Evolutionary conservation across 1,140 invertebrate genomes (phyloP).

Genomic region (Drosophila persimilis): DNA sequence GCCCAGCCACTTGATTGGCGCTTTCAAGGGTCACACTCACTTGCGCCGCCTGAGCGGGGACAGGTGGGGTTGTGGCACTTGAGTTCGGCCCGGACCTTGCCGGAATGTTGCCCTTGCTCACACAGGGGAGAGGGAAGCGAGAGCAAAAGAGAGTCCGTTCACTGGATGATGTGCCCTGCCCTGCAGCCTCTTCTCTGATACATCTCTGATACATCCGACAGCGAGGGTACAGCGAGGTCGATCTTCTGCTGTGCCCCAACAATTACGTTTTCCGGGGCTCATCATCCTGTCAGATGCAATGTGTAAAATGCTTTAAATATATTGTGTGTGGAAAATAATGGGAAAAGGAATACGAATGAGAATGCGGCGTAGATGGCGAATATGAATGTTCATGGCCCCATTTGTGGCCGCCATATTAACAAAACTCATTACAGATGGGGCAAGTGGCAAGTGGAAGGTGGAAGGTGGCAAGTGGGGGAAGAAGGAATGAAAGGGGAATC

Average conservation of each 20-base stretch:
- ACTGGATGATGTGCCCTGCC: too few relatives aligned
- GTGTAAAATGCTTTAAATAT: constrained; percentile 10
- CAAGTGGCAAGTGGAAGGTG: too few relatives aligned
- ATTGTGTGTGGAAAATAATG: constrained; percentile 21
- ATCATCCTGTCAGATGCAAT: constrained; percentile 37
- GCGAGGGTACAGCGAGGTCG: background rate
- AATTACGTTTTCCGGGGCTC: constrained; percentile 21
- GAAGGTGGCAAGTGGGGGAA: background rate
- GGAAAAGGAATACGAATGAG: constrained; percentile 33
- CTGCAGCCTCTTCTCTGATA: too few relatives aligned
- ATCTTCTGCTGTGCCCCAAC: background rate
- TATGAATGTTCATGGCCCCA: constrained; percentile 20
- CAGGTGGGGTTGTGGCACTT: constrained; percentile 14
- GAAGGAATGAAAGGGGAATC: constrained; percentile 2
- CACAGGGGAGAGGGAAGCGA: too few relatives aligned
- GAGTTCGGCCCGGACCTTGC: constrained; percentile 9
- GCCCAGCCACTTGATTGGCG: constrained; percentile 74
- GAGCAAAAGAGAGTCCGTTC: too few relatives aligned
- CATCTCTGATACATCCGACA: too few relatives aligned
- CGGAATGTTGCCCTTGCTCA: constrained; percentile 4
- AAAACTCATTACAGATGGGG: constrained; percentile 61
- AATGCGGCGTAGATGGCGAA: constrained; percentile 2
- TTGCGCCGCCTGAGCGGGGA: constrained; percentile 1
- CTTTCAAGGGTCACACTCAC: constrained; percentile 72
- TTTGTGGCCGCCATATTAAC: constrained; percentile 70